A percentile compares a stretch with the other conserved stretches of the same genome.
phyloP scores from a whole-genome alignment of 2,113 vertebrate species.

The Rhodinocichla rosea region DNA sequence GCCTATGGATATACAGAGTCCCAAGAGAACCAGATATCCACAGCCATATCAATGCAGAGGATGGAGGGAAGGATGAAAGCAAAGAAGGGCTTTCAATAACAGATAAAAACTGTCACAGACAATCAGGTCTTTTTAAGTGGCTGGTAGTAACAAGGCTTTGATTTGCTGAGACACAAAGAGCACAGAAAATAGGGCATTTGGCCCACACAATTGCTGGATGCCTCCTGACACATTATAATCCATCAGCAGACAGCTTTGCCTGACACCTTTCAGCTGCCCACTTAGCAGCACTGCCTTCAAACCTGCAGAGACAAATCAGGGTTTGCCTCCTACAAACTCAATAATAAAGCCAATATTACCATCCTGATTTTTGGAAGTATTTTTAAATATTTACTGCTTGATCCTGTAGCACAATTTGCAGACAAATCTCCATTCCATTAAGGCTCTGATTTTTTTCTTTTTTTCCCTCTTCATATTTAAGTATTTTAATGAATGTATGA shows the following conservation, averaged over 20 bases:
- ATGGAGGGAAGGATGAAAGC: neutral
- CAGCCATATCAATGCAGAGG: neutral
- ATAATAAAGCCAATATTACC: neutral
- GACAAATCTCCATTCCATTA: neutral
- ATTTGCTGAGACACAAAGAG: neutral
- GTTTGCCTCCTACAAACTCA: neutral
- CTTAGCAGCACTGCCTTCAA: neutral
- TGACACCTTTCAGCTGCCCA: neutral
- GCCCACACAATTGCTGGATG: neutral
- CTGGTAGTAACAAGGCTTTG: neutral
- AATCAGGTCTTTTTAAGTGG: neutral
- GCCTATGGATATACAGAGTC: neutral
- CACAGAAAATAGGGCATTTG: neutral
- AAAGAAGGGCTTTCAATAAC: neutral
- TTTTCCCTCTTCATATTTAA: neutral
- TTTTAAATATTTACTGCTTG: neutral
- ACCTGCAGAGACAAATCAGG: neutral
- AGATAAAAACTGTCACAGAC: neutral
- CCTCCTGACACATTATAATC: neutral
- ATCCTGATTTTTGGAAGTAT: neutral
- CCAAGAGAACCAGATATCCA: neutral
- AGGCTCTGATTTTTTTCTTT: neutral
- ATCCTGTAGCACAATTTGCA: neutral
- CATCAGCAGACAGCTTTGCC: neutral
- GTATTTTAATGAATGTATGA: slow-evolving; percentile 63